These are phyloP conservation scores for Biston stratarius DNA, from an alignment of 2,888 invertebrate species.

Conservation along the genomic window DNA sequence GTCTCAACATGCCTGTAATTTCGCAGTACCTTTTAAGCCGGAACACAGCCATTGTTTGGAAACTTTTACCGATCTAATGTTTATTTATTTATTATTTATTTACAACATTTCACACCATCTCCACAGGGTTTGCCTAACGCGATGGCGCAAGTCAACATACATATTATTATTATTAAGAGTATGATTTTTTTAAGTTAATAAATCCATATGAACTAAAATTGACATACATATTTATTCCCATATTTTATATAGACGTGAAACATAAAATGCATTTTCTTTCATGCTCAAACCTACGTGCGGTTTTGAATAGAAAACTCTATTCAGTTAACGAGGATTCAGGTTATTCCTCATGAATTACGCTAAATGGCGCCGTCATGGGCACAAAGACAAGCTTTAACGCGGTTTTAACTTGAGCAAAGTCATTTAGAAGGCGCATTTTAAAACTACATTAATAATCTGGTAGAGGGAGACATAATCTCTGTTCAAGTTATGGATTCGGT, in stretches of 20 bases:
- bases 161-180: too few species aligned
- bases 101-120: too few species aligned
- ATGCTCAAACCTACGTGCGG: conserved; percentile 8
- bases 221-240: too few species aligned
- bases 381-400: conserved; percentile 74
- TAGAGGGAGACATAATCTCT: conserved; percentile 57
- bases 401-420: conserved; percentile 75
- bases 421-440: conserved; percentile 78
- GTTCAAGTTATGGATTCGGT: conserved; percentile 59
- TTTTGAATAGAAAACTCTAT: conserved; percentile 34
- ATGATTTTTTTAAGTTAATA: too few species aligned
- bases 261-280: conserved; percentile 18
- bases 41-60: too few species aligned
- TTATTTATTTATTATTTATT: too few species aligned
- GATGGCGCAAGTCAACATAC: too few species aligned
- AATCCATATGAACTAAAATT: too few species aligned
- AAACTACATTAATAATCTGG: conserved; percentile 81
- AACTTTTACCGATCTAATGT: too few species aligned
- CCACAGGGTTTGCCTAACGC: too few species aligned
- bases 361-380: conserved; percentile 69
- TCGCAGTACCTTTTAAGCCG: too few species aligned
- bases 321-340: conserved; percentile 30
- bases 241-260: background rate
- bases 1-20: too few species aligned
- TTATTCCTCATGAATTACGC: conserved; percentile 61